A percentile compares a stretch with the other conserved stretches of the same genome.
phyloP scores from a whole-genome alignment of 92 coral and sea anemone genomes.

The Siderastrea siderea region DNA sequence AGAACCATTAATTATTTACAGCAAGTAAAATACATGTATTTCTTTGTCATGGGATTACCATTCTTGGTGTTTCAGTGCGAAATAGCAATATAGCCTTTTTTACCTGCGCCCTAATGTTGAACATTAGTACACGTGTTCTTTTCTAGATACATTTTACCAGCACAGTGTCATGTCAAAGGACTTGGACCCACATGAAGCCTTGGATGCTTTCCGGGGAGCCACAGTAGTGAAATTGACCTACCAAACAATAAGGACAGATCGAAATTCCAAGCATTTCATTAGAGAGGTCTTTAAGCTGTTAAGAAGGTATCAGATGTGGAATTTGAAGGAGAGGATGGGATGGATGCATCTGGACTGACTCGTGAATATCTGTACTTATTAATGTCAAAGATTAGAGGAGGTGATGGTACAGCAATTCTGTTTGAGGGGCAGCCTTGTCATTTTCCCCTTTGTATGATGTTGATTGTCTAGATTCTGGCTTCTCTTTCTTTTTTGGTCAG shows the following conservation, averaged over 20 bases:
- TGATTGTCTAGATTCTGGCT: constrained; percentile 12
- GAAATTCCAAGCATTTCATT: constrained; percentile 41
- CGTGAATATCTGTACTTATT: neutral
- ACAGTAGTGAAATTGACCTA: neutral
- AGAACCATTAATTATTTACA: neutral
- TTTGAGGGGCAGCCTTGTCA: constrained; percentile 10
- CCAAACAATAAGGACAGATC: constrained; percentile 45
- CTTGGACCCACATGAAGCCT: neutral
- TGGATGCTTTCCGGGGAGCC: constrained; percentile 1
- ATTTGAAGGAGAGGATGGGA: no score
- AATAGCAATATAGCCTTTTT: no score
- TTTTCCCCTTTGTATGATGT: constrained; percentile 7
- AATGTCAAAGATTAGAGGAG: constrained; percentile 14
- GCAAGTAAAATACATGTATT: neutral
- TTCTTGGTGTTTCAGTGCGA: neutral
- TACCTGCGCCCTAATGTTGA: neutral
- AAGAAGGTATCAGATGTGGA: constrained; percentile 2
- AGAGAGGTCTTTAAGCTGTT: constrained; percentile 63
- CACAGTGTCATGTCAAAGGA: constrained; percentile 2
- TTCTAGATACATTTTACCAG: constrained; percentile 7
- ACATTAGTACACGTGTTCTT: neutral
- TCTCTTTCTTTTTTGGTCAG: neutral
- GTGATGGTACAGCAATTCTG: neutral
- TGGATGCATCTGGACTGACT: no score
- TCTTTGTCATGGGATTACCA: neutral